Percentiles rank a stretch among this genome's conserved stretches.
Evolutionary conservation across 2,113 vertebrate species (phyloP).

Genomic region (Nettapus auritus): DNA sequence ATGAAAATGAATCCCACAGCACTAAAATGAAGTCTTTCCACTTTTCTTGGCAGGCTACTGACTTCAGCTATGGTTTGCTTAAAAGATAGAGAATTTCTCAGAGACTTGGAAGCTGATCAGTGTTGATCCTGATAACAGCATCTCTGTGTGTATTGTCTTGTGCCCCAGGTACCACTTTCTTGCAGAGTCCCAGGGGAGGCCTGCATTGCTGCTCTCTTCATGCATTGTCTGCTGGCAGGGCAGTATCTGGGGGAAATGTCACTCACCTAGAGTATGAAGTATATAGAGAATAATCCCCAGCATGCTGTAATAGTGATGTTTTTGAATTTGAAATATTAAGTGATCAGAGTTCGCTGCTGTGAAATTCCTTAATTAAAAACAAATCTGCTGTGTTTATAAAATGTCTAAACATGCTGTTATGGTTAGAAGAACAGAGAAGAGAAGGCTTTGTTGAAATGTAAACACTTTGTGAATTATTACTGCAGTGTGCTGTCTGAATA

Average conservation of each 20-base stretch:
- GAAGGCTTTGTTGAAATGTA: conserved; percentile 65
- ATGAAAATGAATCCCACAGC: conserved; percentile 33
- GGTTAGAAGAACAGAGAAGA: conserved; percentile 49
- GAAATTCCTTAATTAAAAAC: conserved; percentile 69
- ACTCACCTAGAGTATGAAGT: background rate
- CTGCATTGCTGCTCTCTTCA: fast-evolving
- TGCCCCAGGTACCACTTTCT: background rate
- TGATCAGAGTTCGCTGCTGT: conserved; percentile 38
- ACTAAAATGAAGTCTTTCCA: conserved; percentile 15
- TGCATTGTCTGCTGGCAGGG: background rate
- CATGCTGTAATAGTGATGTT: background rate
- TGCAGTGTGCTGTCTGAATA: background rate
- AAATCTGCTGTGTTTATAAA: conserved; percentile 63
- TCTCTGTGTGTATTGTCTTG: background rate
- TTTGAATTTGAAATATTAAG: conserved; percentile 38
- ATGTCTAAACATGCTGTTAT: conserved; percentile 41
- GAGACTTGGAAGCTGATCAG: background rate
- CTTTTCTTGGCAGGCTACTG: conserved; percentile 33
- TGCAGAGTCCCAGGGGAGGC: background rate
- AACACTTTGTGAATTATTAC: conserved; percentile 65
- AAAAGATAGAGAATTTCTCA: conserved; percentile 6
- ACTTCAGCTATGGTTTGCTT: conserved; percentile 45
- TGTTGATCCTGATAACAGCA: background rate
- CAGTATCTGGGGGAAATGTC: background rate
- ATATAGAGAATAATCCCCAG: background rate